Evolutionary conservation across 2,113 vertebrate genomes (phyloP), one percentile per base, ranked within the genome.

Genomic region (Herpetotheres cachinnans): DNA sequence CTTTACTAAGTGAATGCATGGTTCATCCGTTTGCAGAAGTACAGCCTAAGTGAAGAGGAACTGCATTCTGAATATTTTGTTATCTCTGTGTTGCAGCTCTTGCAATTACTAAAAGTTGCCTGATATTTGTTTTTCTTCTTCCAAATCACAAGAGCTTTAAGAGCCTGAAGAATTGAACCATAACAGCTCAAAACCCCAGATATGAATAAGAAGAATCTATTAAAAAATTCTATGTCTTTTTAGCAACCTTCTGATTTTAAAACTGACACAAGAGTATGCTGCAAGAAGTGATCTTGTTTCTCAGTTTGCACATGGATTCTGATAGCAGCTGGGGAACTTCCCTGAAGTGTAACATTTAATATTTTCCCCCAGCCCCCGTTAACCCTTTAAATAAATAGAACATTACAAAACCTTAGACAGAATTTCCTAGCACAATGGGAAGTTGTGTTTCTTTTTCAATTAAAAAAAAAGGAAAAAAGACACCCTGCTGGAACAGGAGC

Each of bases 51-150:
- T 34, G 78, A 93, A 90, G 52, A 92, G 77, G 61, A 95, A 95
- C 54, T 49, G 49, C 81, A 89, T 77, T 86, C 70, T 29, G 70
- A 95, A 8, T 85, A 84, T 79, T 89, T 81, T 93, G 92, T 96
- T 95, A 97, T 97, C 94, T 93, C 96, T 40, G 58, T 29, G 36
- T 55, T 93, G 95, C 97, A 97, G 95, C 91, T 95, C 95, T 88
- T 93, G 91, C 89, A 96, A 96, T 96, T 95, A 95, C 92, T 71
- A 62, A 26, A 82, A 93, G 89, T 91, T 95, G 78, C 82, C 62
- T 67, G 78, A 77, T 95, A 95, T 34, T 96, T 97, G 96, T 97
- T 95, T 95, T 96, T 84, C 94, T 95, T 92, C 73, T 89, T 95
- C 65, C 83, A 95, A 95, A 79, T 69, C 86, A 89, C 66, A 94